Conservation (phyloP, 2,888 invertebrate genomes). For the Dendrolimus pini region DNA sequence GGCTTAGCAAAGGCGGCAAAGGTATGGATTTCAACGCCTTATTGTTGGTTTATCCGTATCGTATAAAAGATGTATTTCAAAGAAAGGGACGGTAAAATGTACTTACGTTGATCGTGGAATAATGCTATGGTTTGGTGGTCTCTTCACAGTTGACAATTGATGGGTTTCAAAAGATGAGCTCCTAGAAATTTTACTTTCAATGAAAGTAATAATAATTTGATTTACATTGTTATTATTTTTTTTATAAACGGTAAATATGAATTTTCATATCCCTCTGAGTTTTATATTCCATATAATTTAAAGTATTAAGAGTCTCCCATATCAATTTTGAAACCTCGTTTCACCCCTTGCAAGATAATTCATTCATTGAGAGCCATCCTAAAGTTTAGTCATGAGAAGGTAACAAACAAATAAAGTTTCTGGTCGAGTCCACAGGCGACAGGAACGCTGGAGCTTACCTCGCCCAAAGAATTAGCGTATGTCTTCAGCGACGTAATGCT, state of each 20-base stretch:
- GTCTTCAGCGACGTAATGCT: too few species aligned
- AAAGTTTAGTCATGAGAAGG: too few species aligned
- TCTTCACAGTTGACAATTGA: conserved; percentile 50
- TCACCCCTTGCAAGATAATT: too few species aligned
- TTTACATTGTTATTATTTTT: conserved; percentile 1
- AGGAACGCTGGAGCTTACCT: too few species aligned
- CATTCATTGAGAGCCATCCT: too few species aligned
- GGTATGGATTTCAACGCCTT: conserved; percentile 73
- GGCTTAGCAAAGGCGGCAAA: conserved; percentile 48
- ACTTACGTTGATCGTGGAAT: conserved; percentile 42
- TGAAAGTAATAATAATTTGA: conserved; percentile 16
- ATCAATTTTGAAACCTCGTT: too few species aligned
- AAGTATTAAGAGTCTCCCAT: too few species aligned
- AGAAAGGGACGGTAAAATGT: conserved; percentile 58
- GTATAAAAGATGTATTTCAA: conserved; percentile 52
- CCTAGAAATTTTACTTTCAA: conserved; percentile 54
- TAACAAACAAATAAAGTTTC: too few species aligned
- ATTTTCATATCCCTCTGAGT: not conserved
- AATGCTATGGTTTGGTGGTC: conserved; percentile 58
- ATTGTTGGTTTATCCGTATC: conserved; percentile 62
- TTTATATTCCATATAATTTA: too few species aligned
- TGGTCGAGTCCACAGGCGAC: too few species aligned
- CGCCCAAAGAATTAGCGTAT: too few species aligned
- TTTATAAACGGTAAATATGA: conserved; percentile 7
- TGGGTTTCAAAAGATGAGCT: conserved; percentile 41